Conservation (phyloP, 2,797 vertebrate genomes). For the Percopsis omiscomaycus region DNA sequence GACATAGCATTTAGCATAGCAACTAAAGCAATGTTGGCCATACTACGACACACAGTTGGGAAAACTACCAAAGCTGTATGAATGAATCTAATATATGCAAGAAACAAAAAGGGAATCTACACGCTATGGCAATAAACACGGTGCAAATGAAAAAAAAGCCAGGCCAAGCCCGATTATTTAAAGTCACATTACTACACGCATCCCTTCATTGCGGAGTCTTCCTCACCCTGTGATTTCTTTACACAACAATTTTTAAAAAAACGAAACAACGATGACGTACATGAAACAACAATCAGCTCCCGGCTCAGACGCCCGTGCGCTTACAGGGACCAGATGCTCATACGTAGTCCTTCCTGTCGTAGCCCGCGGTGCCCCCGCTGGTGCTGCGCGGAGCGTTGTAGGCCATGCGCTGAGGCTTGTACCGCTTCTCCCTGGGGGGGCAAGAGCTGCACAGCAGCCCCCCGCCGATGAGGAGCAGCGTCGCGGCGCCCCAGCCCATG, state of each 20-base stretch:
- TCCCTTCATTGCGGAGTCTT: constrained; percentile 81
- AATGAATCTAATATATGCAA: too few relatives aligned
- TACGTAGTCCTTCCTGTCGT: constrained; percentile 94
- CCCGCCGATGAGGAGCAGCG: constrained; percentile 86
- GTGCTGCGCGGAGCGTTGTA: constrained; percentile 84
- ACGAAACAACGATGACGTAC: constrained; percentile 19
- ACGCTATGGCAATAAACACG: background rate
- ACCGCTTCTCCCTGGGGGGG: constrained; percentile 86
- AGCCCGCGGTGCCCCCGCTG: constrained; percentile 67
- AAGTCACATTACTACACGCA: constrained; percentile 26
- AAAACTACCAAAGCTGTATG: too few relatives aligned
- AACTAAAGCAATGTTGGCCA: background rate
- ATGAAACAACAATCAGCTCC: constrained; percentile 4
- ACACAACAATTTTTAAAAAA: constrained; percentile 22
- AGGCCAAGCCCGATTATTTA: constrained; percentile 23
- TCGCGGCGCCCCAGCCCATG: constrained; percentile 86
- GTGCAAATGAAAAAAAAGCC: constrained; percentile 1
- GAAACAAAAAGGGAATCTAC: too few relatives aligned
- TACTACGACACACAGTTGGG: too few relatives aligned
- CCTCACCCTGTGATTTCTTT: constrained; percentile 32
- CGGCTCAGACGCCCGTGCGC: background rate
- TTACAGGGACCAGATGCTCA: constrained; percentile 53
- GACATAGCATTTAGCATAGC: background rate
- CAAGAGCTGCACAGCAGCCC: constrained; percentile 89
- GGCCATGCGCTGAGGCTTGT: constrained; percentile 81